Evolutionary conservation across 2,797 vertebrate species (phyloP).

Genomic region (Acipenser ruthenus): DNA sequence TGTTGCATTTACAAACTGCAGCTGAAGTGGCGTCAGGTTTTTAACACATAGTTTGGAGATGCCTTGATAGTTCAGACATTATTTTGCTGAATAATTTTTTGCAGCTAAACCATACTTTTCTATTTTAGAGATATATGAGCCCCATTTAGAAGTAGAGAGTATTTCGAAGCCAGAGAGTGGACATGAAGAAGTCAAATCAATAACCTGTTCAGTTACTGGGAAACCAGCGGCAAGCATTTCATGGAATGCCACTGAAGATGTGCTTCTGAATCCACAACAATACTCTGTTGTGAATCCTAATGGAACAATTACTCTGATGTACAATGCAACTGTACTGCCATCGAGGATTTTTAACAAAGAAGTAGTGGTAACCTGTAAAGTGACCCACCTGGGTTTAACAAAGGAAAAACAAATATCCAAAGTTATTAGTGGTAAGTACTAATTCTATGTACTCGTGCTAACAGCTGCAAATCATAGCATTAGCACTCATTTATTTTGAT

Average conservation of each 20-base stretch:
- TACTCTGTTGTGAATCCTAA: conserved; percentile 20
- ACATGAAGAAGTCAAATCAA: too few relatives aligned
- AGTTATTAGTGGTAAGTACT: neutral
- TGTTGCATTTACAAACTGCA: too few relatives aligned
- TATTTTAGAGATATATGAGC: conserved; percentile 12
- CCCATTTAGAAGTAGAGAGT: conserved; percentile 2
- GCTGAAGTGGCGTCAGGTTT: too few relatives aligned
- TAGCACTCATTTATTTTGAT: too few relatives aligned
- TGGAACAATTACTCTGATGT: conserved; percentile 9
- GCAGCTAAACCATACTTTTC: neutral
- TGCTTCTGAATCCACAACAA: neutral
- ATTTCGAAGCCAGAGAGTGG: neutral
- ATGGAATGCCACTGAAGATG: neutral
- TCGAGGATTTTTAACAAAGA: neutral
- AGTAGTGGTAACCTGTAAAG: conserved; percentile 23
- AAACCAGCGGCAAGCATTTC: conserved; percentile 9
- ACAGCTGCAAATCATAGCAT: too few relatives aligned
- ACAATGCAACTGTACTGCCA: neutral
- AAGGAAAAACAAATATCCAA: neutral
- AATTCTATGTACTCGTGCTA: too few relatives aligned
- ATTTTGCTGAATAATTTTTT: neutral
- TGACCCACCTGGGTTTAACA: neutral
- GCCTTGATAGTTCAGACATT: neutral
- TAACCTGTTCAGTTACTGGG: conserved; percentile 17
- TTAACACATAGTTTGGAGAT: too few relatives aligned